Conservation (phyloP, 2,113 vertebrate species). For the Tympanuchus pallidicinctus region DNA sequence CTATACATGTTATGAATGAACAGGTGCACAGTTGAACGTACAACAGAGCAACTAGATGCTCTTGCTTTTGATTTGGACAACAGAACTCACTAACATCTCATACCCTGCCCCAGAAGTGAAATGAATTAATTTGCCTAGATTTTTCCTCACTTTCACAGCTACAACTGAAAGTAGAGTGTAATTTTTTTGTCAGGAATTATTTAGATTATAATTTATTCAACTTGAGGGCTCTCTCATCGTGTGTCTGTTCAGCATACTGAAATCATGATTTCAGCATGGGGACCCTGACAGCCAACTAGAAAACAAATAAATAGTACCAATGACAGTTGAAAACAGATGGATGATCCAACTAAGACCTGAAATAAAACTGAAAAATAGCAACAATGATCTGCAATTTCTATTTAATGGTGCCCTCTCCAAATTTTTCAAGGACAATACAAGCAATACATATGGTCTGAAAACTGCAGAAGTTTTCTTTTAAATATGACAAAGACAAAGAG, state of each 20-base stretch:
- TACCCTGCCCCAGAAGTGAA: background rate
- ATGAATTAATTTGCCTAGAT: background rate
- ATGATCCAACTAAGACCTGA: background rate
- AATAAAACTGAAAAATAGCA: conserved; percentile 1
- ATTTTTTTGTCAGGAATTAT: background rate
- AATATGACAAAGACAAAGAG: background rate
- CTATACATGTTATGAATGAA: fast-evolving
- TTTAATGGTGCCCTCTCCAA: background rate
- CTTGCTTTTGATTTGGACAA: background rate
- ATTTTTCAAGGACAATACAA: conserved; percentile 11
- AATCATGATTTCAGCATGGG: background rate
- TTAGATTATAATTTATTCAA: background rate
- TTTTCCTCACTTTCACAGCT: background rate
- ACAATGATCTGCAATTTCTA: background rate
- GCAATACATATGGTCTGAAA: conserved; percentile 24
- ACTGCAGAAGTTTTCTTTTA: conserved; percentile 9
- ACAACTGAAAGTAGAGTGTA: background rate
- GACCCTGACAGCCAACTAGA: background rate
- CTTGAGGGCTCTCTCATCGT: background rate
- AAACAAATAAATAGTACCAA: background rate
- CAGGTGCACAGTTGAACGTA: background rate
- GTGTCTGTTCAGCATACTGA: background rate
- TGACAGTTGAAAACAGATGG: background rate
- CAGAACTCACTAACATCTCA: background rate
- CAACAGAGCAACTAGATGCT: background rate